phyloP scores from a whole-genome alignment of 2,797 vertebrate genomes.

The Acanthiza pusilla region DNA sequence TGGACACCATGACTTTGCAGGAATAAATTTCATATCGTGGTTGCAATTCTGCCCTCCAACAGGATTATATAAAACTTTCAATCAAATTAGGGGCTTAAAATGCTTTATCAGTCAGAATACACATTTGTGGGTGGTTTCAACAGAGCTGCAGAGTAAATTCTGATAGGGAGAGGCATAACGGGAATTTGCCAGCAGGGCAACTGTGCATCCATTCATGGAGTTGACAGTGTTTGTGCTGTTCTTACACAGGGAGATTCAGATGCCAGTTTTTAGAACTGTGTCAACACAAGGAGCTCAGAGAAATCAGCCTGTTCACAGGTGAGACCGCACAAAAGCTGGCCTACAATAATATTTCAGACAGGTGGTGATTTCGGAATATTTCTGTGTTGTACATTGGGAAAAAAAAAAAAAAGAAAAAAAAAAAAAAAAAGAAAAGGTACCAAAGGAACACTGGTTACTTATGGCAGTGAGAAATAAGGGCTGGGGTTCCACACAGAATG shows the following conservation, averaged over 20 bases:
- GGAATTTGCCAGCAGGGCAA: neutral
- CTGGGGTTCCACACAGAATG: neutral
- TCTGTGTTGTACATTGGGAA: neutral
- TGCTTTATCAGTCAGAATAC: neutral
- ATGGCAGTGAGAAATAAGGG: neutral
- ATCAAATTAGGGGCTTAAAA: neutral
- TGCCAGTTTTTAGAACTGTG: neutral
- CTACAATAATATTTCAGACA: neutral
- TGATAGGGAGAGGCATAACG: neutral
- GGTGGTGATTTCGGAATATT: neutral
- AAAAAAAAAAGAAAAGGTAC: accelerated
- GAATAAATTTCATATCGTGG: neutral
- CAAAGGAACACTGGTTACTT: neutral
- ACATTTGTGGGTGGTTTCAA: neutral
- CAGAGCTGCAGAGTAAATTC: neutral
- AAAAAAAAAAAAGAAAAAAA: neutral
- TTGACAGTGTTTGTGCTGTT: neutral
- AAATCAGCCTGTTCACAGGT: neutral
- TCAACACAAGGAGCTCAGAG: neutral
- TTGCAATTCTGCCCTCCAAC: neutral
- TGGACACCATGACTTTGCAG: neutral
- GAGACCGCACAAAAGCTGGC: neutral
- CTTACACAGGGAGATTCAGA: neutral
- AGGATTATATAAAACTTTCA: neutral
- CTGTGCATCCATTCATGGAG: neutral